Evolutionary conservation across 2,888 invertebrate genomes (phyloP), one percentile per base, ranked within the genome.

Genomic region (Sturmia bella): DNA sequence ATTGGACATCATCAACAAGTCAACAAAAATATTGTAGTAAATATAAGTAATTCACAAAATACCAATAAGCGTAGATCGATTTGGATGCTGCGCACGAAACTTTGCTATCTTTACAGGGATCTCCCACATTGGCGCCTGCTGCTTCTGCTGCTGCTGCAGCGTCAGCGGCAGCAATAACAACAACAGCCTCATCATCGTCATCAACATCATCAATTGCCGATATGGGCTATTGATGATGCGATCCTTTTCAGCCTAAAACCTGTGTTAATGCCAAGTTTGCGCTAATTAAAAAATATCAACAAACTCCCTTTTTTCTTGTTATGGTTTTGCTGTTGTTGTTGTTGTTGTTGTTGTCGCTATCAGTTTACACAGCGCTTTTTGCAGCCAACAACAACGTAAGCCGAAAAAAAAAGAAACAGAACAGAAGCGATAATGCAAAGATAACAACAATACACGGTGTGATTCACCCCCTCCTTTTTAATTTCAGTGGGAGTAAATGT

Each of bases 61-160:
- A 59, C 69, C 69, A 43, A 72, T 45, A 75, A 78, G 78, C 74
- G 78, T 82, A 82, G 82, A 82, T 82, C 82, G 82, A 82, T 82
- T 82, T 74, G 54, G 74, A 59, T 70, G 59, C 82, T 78, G 70
- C 69, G 82, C 82, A 82, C 82, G 82, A 82, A 78, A 76, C 72
- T 78, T 82, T 74, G 68, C 78, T 82, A 82, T 82, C 82, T 82
- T 75, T 75, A 82, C 82, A 82, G 82, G 82, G 76, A 84, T 84
- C 84, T 83, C 79, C 81, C 84, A 84, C 83, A 84, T 84, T 84
- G 84, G 84, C 84, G 84, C 84, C 84, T 84, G 69, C 83, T 77
- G 79, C 72, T 64, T 48, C 52, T 69, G 24, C 41, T 13, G 56
- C 21, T 41, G 19, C 68, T 48, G 48, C 63, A 45, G 59, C 68